Evolutionary conservation across 2,888 invertebrate genomes (phyloP).

Genomic region (Adelognathus sp.): DNA sequence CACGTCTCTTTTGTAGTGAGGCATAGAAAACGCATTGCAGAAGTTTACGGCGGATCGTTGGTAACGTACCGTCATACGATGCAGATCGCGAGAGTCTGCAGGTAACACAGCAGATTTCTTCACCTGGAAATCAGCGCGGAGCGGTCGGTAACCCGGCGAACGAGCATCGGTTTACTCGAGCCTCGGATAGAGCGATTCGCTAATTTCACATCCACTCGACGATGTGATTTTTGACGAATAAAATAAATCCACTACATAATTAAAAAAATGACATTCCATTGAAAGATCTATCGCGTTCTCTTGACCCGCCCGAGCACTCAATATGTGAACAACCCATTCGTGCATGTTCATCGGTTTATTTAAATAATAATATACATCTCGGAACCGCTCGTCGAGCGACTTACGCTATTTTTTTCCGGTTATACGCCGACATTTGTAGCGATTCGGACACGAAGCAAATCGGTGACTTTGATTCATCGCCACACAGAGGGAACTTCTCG

Average conservation of each 20-base stretch:
- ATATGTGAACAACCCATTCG: slow-evolving; percentile 2
- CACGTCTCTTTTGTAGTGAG: too few relatives aligned
- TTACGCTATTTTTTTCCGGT: slow-evolving; percentile 7
- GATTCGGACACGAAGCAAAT: slow-evolving; percentile 49
- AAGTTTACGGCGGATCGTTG: slow-evolving; percentile 33
- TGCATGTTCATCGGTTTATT: slow-evolving; percentile 27
- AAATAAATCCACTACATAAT: not conserved
- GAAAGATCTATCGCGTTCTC: slow-evolving; percentile 14
- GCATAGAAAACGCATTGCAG: not conserved
- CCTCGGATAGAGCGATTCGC: not conserved
- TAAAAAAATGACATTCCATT: not conserved
- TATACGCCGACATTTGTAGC: slow-evolving; percentile 34
- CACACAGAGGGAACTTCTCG: slow-evolving; percentile 43
- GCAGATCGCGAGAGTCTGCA: slow-evolving; percentile 36
- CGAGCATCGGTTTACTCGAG: slow-evolving; percentile 15
- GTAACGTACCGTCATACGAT: slow-evolving; percentile 62
- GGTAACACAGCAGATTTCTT: slow-evolving; percentile 52
- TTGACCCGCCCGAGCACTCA: not conserved
- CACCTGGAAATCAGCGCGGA: slow-evolving; percentile 52
- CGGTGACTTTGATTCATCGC: slow-evolving; percentile 57
- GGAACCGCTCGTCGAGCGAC: slow-evolving; percentile 5
- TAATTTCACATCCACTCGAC: not conserved
- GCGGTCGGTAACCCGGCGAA: slow-evolving; percentile 58
- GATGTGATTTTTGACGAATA: not conserved
- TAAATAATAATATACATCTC: slow-evolving; percentile 27